A percentile compares a stretch with the other conserved stretches of the same genome.
phyloP scores from a whole-genome alignment of 2,888 invertebrate species.

The Spilarctia lutea region DNA sequence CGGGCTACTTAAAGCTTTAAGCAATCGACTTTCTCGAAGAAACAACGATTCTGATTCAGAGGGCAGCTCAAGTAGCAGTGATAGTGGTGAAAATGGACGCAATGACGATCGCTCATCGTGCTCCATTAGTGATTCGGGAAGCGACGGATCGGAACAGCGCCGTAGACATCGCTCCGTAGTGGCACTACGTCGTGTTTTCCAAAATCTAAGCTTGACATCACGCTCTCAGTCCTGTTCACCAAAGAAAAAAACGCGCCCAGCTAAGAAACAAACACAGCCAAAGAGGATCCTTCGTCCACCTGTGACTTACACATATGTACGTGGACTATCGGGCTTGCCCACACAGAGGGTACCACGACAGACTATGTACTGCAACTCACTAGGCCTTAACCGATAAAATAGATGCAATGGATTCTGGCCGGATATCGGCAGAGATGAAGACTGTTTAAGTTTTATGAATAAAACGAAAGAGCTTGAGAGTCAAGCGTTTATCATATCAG shows the following conservation, averaged over 20 bases:
- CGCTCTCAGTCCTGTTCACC: conserved; percentile 89
- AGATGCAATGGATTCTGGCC: conserved; percentile 51
- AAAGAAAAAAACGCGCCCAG: conserved; percentile 71
- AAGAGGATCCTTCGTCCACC: conserved; percentile 93
- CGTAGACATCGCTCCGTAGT: conserved; percentile 86
- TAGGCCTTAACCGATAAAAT: conserved; percentile 78
- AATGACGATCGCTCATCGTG: conserved; percentile 83
- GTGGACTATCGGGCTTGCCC: conserved; percentile 93
- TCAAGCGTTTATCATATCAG: conserved; percentile 79
- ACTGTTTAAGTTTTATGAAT: conserved; percentile 76
- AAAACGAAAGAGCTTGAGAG: conserved; percentile 70
- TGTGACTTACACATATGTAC: conserved; percentile 92
- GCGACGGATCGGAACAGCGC: conserved; percentile 86
- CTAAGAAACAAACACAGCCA: conserved; percentile 88
- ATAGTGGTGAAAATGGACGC: conserved; percentile 74
- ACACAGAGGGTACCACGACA: conserved; percentile 92
- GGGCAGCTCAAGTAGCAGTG: conserved; percentile 81
- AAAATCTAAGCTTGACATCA: conserved; percentile 88
- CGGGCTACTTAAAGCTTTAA: conserved; percentile 89
- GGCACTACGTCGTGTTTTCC: conserved; percentile 90
- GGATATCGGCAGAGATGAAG: conserved; percentile 72
- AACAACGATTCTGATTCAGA: conserved; percentile 77
- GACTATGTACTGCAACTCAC: conserved; percentile 68
- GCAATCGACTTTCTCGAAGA: conserved; percentile 87
- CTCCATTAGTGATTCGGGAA: conserved; percentile 88